These are phyloP conservation scores for Dryoscopus gambensis DNA, from an alignment of 2,113 vertebrate species.

Conservation along the genomic window DNA sequence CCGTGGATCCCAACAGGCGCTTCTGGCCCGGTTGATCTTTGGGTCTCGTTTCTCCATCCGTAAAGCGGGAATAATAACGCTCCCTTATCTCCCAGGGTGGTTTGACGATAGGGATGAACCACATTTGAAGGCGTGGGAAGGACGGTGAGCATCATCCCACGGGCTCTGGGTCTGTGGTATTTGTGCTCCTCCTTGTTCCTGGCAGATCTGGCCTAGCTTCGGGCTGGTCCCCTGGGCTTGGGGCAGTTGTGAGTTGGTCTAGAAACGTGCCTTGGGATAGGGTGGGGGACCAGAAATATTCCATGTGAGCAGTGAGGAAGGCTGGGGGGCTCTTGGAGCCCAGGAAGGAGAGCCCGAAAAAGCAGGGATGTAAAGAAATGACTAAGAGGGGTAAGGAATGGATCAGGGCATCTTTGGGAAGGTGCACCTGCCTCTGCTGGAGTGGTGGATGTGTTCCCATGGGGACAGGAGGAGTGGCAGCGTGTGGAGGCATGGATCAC, in stretches of 20 bases:
- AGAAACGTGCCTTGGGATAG: background rate
- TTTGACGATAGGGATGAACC: background rate
- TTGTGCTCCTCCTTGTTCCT: background rate
- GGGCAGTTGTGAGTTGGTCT: background rate
- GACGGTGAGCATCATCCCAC: background rate
- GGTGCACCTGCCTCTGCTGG: background rate
- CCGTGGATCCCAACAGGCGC: fast-evolving
- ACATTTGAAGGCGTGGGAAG: background rate
- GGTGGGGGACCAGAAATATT: background rate
- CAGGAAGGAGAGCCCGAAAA: background rate
- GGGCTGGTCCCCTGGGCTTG: background rate
- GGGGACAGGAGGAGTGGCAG: background rate
- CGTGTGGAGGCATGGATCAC: background rate
- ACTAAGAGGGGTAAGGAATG: background rate
- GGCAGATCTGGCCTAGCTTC: background rate
- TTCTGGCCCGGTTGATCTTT: background rate
- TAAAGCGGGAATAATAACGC: background rate
- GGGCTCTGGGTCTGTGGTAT: fast-evolving
- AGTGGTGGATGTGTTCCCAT: background rate
- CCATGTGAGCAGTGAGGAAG: background rate
- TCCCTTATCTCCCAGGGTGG: background rate
- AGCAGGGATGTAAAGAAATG: background rate
- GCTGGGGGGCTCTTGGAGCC: background rate
- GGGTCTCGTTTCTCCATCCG: background rate
- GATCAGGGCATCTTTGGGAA: background rate